Conservation (phyloP, 2,888 invertebrate genomes). For the Drosophila imparisetae region DNA sequence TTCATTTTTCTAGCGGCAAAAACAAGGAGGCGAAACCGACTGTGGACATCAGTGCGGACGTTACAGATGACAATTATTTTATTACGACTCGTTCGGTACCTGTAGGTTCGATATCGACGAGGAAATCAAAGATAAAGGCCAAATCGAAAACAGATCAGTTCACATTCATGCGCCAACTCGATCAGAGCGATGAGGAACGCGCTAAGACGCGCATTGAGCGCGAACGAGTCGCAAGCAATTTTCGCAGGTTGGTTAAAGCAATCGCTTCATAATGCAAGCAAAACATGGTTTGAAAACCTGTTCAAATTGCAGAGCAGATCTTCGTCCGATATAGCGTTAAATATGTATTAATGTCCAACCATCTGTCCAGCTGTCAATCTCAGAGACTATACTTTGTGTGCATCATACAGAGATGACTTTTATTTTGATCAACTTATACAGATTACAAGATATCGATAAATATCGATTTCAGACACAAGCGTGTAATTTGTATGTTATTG, state of each 20-base stretch:
- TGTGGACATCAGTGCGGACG: conserved; percentile 1
- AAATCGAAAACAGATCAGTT: conserved; percentile 26
- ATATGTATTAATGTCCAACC: not conserved
- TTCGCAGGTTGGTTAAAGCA: conserved; percentile 37
- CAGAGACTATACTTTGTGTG: no score
- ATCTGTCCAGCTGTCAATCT: not conserved
- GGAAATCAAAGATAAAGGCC: not conserved
- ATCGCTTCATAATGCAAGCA: no score
- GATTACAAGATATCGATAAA: not conserved
- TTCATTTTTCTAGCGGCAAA: not conserved
- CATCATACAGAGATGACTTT: not conserved
- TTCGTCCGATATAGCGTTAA: not conserved
- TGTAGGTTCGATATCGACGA: not conserved
- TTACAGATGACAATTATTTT: conserved; percentile 21
- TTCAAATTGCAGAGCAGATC: not conserved
- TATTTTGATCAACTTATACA: not conserved
- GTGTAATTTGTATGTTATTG: not conserved
- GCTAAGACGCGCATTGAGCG: conserved; percentile 22
- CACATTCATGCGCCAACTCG: conserved; percentile 55
- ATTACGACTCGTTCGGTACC: not conserved
- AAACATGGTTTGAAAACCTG: no score
- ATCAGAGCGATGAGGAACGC: conserved; percentile 25
- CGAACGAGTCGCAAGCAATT: conserved; percentile 44
- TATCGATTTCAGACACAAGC: not conserved
- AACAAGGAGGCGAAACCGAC: not conserved